Evolutionary conservation across 2,113 vertebrate genomes (phyloP).

Genomic region (Pungitius pungitius): DNA sequence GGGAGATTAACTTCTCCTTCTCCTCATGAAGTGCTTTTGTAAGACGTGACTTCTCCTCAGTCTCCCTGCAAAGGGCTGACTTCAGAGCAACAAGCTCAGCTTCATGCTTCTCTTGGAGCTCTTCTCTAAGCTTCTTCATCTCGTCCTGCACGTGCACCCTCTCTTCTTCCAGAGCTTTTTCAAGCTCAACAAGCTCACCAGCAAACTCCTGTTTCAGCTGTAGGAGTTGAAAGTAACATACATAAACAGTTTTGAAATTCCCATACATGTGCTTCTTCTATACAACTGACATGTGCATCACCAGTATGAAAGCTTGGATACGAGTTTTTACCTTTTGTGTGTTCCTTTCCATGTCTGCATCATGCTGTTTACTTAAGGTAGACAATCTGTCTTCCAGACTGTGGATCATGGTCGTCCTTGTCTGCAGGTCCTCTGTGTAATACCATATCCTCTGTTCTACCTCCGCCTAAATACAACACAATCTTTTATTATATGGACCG

Average conservation of each 20-base stretch:
- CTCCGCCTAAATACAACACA: slow-evolving; percentile 59
- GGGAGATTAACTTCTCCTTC: slow-evolving; percentile 75
- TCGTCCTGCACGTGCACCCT: slow-evolving; percentile 58
- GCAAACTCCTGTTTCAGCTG: slow-evolving; percentile 79
- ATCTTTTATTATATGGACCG: background rate
- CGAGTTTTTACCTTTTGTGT: slow-evolving; percentile 54
- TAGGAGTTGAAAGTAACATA: background rate
- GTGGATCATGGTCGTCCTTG: slow-evolving; percentile 63
- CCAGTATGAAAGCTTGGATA: background rate
- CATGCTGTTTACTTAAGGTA: slow-evolving; percentile 75
- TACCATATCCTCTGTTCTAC: slow-evolving; percentile 71
- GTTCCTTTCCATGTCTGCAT: slow-evolving; percentile 56
- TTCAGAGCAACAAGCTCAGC: slow-evolving; percentile 60
- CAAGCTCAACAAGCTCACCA: slow-evolving; percentile 68
- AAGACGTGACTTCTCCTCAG: slow-evolving; percentile 69
- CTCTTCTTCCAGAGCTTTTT: slow-evolving; percentile 65
- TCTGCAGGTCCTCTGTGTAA: slow-evolving; percentile 78
- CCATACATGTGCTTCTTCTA: background rate
- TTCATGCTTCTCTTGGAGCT: slow-evolving; percentile 67
- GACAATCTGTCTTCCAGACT: slow-evolving; percentile 78
- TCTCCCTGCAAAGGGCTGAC: slow-evolving; percentile 53
- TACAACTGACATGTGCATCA: background rate
- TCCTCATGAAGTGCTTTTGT: slow-evolving; percentile 78
- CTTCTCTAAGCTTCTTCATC: slow-evolving; percentile 71
- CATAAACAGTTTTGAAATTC: background rate